Base-by-base conservation (phyloP, 2,888 invertebrate genomes). In the Chrysotoxum bicinctum region DNA sequence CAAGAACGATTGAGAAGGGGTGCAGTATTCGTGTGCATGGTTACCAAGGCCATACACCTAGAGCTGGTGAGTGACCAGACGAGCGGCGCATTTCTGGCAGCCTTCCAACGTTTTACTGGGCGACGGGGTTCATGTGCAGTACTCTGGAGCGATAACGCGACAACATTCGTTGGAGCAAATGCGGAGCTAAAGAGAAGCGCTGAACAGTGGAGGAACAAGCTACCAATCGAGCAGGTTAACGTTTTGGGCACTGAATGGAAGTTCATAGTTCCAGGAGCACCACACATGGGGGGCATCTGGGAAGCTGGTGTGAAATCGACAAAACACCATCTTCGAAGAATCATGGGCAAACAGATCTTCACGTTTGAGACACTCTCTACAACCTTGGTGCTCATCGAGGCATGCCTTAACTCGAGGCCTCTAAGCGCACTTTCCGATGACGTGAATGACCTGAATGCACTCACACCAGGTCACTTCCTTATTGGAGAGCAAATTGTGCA, bases 1-100 rank as follows among this genome's bases (percentile, higher is more conserved):
- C 60, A 0, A 35, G 23, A 12, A 32, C 48, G 1, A 50, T 75
- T 4, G 58, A 66, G 8, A 75, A 75, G 56, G 66, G 54, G 19
- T 62, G 69, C 60, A 9, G 68, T 77, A 0, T 77, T 76, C 5
- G 37, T 69, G 19, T 60, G 68, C 60, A 37, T 68, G 58, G 68
- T 58, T 10, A 68, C 58, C 1, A 16, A 45, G 30, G 58, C 68
- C 35, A 68, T 76, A 14, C 68, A 76, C 12, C 32, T 68, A 12
- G 76, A 76, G 60, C 58, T 35, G 0, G 48, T 69, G 10, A 76
- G 58, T 50, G 43, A 60, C 8, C 52, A 30, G 4, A 35, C 60
- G 5, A 43, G 58, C 12, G 69, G 19, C 0, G 68, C 76, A 8
- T 14, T 40, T 6, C 7, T 75, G 12, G 54, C 60, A 1, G 50